Evolutionary conservation across 2,113 vertebrate genomes (phyloP), one percentile per base, ranked within the genome.

Genomic region (Gorsachius goisagi): DNA sequence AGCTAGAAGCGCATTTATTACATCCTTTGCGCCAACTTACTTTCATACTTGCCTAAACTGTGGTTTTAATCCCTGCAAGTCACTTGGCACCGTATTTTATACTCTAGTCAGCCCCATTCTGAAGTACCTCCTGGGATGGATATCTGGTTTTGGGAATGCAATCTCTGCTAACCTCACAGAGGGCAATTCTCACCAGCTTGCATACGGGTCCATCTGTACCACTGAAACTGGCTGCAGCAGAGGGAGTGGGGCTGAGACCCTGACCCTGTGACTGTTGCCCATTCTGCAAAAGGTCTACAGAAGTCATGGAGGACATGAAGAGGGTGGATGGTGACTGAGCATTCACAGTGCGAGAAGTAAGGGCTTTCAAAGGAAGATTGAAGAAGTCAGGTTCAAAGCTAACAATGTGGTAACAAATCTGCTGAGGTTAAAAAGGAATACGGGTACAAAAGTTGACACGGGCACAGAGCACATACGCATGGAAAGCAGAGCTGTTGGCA

Each of bases 161-260:
- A 1, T 13, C 11, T 58, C 11, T 66, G 1, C 33, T 39, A 41
- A 27, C 32, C 14, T 45, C n/a, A 8, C 20, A 0, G 3, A 2
- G 10, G 24, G 37, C n/a, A 78, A 18, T 62, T 37, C 37, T 78
- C 15, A 6, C 19, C 62, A 49, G 9, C 68, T 78, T 3, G 0
- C n/a, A n/a, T n/a, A n/a, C n/a, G n/a, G n/a, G n/a, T n/a, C n/a
- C n/a, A n/a, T n/a, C n/a, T n/a, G n/a, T n/a, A n/a, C n/a, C n/a
- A n/a, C n/a, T n/a, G n/a, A n/a, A n/a, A n/a, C n/a, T n/a, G n/a
- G n/a, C n/a, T n/a, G n/a, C n/a, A n/a, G n/a, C n/a, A n/a, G n/a
- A n/a, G n/a, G n/a, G n/a, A n/a, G n/a, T n/a, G n/a, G n/a, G n/a
- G n/a, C 62, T 76, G 60, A 82, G 37, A 26, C 49, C 11, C 71